phyloP scores from a whole-genome alignment of 2,888 invertebrate genomes.

The Drosophila sordidapex region DNA sequence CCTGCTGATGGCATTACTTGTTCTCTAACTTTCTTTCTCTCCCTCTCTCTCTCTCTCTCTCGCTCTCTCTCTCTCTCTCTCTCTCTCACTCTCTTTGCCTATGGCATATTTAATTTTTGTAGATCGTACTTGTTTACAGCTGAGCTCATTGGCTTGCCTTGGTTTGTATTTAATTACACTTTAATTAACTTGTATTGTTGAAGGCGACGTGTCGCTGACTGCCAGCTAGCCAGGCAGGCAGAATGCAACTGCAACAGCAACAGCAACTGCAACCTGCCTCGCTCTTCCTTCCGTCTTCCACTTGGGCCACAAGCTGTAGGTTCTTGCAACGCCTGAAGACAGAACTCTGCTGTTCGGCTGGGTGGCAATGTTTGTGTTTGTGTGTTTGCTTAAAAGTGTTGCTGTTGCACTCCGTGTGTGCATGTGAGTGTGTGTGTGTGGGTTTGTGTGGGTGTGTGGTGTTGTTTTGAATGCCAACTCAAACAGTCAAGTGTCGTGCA shows the following conservation, averaged over 20 bases:
- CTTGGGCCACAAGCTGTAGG: conserved; percentile 1
- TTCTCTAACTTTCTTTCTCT: neutral
- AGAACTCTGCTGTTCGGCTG: conserved; percentile 36
- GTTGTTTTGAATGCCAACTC: conserved; percentile 76
- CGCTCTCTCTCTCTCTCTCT: neutral
- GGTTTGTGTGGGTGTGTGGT: conserved; percentile 30
- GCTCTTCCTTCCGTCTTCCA: neutral
- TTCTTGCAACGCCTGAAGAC: conserved; percentile 54
- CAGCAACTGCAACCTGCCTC: neutral
- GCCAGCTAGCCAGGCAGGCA: conserved; percentile 19
- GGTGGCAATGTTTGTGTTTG: conserved; percentile 39
- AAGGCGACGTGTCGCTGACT: conserved; percentile 61
- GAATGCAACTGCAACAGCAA: conserved; percentile 20
- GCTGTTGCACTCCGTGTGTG: conserved; percentile 25
- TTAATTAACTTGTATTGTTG: conserved; percentile 78
- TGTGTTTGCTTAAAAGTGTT: conserved; percentile 68
- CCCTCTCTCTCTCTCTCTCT: neutral
- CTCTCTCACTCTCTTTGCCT: neutral
- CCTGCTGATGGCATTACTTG: conserved; percentile 20
- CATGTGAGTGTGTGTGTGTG: conserved; percentile 11
- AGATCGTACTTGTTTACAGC: conserved; percentile 28
- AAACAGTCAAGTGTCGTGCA: conserved; percentile 79
- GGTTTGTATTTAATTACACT: conserved; percentile 69
- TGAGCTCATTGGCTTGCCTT: conserved; percentile 35
- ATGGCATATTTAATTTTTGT: conserved; percentile 13